Percentiles rank a stretch among this genome's conserved stretches.
Conservation (phyloP, 2,113 vertebrate species). For the Acrocephalus kingi region DNA sequence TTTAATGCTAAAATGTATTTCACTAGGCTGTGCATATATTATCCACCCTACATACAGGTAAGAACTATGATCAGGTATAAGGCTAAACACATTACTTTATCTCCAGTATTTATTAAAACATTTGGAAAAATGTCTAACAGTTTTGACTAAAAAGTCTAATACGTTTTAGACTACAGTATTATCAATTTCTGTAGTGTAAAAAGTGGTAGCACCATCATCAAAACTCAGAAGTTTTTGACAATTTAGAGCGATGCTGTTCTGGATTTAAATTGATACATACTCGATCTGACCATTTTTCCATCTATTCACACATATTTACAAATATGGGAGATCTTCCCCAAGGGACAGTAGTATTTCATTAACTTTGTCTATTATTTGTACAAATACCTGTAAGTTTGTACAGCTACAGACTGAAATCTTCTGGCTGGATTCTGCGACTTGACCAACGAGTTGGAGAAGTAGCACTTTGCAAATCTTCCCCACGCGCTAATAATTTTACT, state of each 20-base stretch:
- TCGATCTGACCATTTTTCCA: background rate
- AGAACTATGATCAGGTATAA: background rate
- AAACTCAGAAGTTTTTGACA: background rate
- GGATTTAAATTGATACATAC: background rate
- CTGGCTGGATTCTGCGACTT: background rate
- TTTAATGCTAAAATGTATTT: background rate
- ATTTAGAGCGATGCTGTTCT: background rate
- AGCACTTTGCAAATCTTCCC: background rate
- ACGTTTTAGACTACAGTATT: background rate
- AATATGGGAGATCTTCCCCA: background rate
- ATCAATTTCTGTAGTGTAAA: background rate
- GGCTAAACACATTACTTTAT: background rate
- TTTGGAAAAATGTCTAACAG: background rate
- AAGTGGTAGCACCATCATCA: background rate
- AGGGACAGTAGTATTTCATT: background rate
- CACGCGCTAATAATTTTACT: background rate
- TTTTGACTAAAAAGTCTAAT: background rate
- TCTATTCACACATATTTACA: background rate
- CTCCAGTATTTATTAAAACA: background rate
- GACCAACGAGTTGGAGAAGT: fast-evolving
- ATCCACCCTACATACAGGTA: background rate
- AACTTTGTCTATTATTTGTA: background rate
- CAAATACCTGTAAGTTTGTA: background rate
- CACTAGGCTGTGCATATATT: background rate
- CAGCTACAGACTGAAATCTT: background rate